phyloP scores from a whole-genome alignment of 2,888 invertebrate species.

The Pantelozetes paolii region DNA sequence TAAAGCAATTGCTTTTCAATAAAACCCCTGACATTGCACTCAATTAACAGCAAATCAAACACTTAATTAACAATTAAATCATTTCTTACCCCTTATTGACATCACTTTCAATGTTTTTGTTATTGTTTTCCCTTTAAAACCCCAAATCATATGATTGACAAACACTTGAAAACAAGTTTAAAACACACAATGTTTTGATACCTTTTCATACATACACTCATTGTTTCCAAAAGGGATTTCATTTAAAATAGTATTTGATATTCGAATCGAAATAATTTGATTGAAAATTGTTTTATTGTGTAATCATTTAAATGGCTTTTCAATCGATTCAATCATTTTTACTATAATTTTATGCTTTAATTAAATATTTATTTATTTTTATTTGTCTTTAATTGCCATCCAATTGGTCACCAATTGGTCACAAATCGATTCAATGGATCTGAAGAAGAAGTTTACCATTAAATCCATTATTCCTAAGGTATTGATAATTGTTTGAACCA shows the following conservation, averaged over 20 bases:
- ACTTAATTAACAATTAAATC: background rate
- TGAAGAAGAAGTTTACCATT: background rate
- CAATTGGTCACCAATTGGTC: background rate
- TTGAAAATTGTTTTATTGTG: too few relatives aligned
- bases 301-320: slow-evolving; percentile 1
- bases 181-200: too few relatives aligned
- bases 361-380: background rate
- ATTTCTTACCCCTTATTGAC: too few relatives aligned
- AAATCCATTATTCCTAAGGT: slow-evolving; percentile 22
- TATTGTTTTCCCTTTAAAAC: background rate
- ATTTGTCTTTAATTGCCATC: background rate
- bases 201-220: too few relatives aligned
- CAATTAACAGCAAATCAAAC: background rate
- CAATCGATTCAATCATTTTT: background rate
- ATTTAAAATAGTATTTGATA: too few relatives aligned
- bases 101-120: too few relatives aligned
- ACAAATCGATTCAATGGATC: background rate
- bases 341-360: too few relatives aligned
- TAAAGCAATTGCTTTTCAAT: background rate
- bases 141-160: slow-evolving; percentile 9
- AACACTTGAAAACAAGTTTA: background rate
- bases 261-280: too few relatives aligned
- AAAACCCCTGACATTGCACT: background rate
- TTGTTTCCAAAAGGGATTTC: too few relatives aligned
- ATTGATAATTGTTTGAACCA: background rate